Base-by-base conservation (phyloP, 2,113 vertebrate genomes). In the Tetrao urogallus region DNA sequence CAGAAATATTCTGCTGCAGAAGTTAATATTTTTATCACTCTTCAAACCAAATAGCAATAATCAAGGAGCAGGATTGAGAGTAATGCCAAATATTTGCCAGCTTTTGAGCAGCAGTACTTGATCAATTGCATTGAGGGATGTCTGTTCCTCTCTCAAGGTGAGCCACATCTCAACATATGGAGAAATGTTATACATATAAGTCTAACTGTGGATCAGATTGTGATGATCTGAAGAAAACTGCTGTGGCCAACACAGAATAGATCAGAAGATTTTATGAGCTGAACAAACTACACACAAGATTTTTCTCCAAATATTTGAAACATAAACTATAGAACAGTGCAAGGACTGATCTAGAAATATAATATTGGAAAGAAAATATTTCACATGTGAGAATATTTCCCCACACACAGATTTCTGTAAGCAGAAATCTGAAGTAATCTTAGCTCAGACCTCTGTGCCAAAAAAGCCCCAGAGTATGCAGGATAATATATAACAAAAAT, bases 401-500 rank as follows among this genome's bases (percentile, higher is more conserved):
- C 80, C 48, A 63, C 45, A 80, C 2, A 70, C 8, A 63, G 16
- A 32, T 42, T 85, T 38, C 76, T 10, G 6, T 3, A 17, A 13
- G 8, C 10, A 66, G 64, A 92, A 92, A 24, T 32, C 30, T 48
- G 32, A 82, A 30, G 11, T 10, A 61, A 20, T n/a, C 34, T 74
- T 71, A 52, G 58, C 42, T 69, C 34, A 66, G 63, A 58, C 11
- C 58, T 77, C 27, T 77, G 50, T 70, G 71, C 42, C 10, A 36
- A 19, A 60, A 47, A 70, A 42, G 30, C 11, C 69, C 56, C 40
- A 82, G n/a, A 76, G 11, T 50, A 38, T 7, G 10, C 19, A 54
- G 76, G n/a, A 30, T 80, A 79, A 94, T 88, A 80, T 88, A 71
- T 19, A 47, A 83, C n/a, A 75, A 74, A 54, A 88, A 52, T 74